Conservation (phyloP, 2,888 invertebrate species). For the Lasiommata megera region DNA sequence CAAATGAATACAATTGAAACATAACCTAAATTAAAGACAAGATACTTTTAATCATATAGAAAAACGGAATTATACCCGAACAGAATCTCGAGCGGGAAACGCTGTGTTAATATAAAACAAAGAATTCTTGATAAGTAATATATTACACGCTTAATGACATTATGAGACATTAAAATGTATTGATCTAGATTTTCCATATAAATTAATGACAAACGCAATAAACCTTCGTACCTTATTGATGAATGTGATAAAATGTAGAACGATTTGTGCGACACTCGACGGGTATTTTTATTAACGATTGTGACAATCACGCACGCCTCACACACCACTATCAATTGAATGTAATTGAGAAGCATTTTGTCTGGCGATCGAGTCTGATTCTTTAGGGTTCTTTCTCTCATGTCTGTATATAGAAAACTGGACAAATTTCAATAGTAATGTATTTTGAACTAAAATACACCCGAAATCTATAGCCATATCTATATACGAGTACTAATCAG, state of each 20-base stretch:
- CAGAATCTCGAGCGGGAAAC: too few relatives aligned
- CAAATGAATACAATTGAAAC: too few relatives aligned
- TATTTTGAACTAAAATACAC: too few relatives aligned
- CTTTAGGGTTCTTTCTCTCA: neutral
- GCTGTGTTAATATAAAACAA: too few relatives aligned
- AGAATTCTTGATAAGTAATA: neutral
- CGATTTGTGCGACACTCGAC: constrained; percentile 29
- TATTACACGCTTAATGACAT: neutral
- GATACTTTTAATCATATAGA: too few relatives aligned
- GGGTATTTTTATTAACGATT: constrained; percentile 32
- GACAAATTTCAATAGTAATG: neutral
- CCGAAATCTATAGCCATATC: too few relatives aligned
- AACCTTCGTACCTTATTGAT: constrained; percentile 11
- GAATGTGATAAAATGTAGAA: constrained; percentile 22
- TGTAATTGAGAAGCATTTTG: constrained; percentile 59
- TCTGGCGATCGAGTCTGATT: constrained; percentile 33
- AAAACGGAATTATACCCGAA: too few relatives aligned
- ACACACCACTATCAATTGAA: constrained; percentile 62
- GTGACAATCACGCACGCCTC: constrained; percentile 37
- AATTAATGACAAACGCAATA: constrained; percentile 20
- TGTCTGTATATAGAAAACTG: neutral
- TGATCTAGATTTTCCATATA: constrained; percentile 19
- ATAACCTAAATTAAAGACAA: too few relatives aligned
- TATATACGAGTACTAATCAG: too few relatives aligned
- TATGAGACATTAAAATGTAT: constrained; percentile 11